These are phyloP conservation scores for Castor canadensis DNA, from an alignment of 2,113 vertebrate species.

Conservation along the genomic window DNA sequence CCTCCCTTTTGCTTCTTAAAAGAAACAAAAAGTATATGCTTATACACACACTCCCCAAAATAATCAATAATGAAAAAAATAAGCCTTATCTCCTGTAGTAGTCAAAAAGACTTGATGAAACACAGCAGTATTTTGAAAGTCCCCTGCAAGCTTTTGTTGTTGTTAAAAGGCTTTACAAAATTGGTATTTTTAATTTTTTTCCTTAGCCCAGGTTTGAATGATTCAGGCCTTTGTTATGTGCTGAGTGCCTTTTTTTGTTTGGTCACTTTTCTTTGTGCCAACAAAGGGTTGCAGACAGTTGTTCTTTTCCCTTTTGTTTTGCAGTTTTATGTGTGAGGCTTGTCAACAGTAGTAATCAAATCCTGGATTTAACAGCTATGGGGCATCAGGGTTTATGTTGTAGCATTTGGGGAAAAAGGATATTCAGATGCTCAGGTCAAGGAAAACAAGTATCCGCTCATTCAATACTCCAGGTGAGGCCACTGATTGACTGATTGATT, in stretches of 20 bases:
- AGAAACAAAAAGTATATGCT: neutral
- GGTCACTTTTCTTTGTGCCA: neutral
- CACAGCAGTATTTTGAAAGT: constrained; percentile 37
- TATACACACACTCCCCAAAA: neutral
- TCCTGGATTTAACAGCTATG: neutral
- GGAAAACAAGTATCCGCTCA: fast-evolving
- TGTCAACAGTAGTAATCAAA: neutral
- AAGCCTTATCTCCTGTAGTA: neutral
- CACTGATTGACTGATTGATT: neutral
- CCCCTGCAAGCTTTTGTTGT: constrained; percentile 11
- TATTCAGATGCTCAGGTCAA: neutral
- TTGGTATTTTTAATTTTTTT: neutral
- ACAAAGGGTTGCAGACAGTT: neutral
- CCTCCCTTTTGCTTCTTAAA: constrained; percentile 9
- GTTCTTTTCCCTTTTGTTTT: neutral
- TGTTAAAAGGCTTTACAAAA: constrained; percentile 20
- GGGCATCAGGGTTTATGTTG: neutral
- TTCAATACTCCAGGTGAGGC: neutral
- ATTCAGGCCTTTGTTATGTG: neutral
- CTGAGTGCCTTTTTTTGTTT: neutral
- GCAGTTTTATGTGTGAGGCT: neutral
- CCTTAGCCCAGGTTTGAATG: neutral
- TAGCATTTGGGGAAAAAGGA: neutral
- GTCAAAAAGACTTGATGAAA: constrained; percentile 45
- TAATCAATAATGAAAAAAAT: constrained; percentile 48